A percentile compares a stretch with the other conserved stretches of the same genome.
These are phyloP conservation scores for Hetaerina titia DNA, from an alignment of 2,888 invertebrate species.

Conservation along the genomic window DNA sequence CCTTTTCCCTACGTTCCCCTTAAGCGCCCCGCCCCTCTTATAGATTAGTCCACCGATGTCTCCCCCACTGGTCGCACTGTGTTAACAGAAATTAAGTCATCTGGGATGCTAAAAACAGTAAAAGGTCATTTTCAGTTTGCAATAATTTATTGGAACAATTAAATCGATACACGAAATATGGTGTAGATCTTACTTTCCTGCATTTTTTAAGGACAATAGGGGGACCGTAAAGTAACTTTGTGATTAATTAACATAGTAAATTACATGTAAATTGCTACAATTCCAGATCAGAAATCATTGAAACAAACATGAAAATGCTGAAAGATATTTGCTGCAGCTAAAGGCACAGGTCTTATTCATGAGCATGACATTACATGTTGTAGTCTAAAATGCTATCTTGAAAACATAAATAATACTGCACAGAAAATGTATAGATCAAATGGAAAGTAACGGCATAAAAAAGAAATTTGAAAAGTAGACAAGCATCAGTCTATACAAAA, in stretches of 20 bases:
- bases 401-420: constrained; percentile 75
- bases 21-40: constrained; percentile 2
- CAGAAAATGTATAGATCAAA: constrained; percentile 70
- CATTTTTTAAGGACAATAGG: constrained; percentile 58
- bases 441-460: constrained; percentile 68
- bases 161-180: constrained; percentile 42
- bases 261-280: constrained; percentile 56
- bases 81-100: too few relatives aligned
- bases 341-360: constrained; percentile 51
- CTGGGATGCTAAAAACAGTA: background rate
- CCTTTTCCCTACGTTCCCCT: constrained; percentile 47
- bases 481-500: constrained; percentile 74
- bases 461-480: constrained; percentile 64
- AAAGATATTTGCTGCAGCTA: constrained; percentile 68
- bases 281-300: constrained; percentile 58
- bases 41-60: background rate
- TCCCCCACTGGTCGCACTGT: background rate
- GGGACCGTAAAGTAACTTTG: constrained; percentile 42
- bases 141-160: constrained; percentile 67
- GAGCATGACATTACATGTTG: constrained; percentile 63
- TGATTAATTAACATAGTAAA: constrained; percentile 49
- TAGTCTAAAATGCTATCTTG: constrained; percentile 72
- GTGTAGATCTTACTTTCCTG: constrained; percentile 47
- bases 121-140: constrained; percentile 43
- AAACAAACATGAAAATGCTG: constrained; percentile 71